Evolutionary conservation across 2,113 vertebrate species (phyloP).

Genomic region (Phrynosoma blainvillii): DNA sequence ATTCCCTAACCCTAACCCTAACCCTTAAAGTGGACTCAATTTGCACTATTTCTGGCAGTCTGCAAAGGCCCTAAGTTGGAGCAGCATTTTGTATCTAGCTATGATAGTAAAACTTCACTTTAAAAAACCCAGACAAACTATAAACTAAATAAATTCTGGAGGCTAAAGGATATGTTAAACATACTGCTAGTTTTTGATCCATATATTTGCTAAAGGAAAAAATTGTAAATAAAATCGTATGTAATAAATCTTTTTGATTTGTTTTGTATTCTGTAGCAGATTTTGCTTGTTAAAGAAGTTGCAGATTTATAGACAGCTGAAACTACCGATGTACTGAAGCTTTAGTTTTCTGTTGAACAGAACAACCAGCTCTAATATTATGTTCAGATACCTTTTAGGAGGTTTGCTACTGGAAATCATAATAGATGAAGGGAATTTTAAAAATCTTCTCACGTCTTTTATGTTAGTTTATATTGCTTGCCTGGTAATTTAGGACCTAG

Average conservation of each 20-base stretch:
- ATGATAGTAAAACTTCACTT: too few species aligned
- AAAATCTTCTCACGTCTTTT: too few species aligned
- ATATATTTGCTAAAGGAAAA: constrained; percentile 30
- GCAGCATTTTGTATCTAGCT: not conserved
- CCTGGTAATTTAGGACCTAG: too few species aligned
- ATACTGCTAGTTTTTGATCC: not conserved
- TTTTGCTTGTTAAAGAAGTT: not conserved
- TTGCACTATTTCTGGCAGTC: too few species aligned
- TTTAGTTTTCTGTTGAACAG: too few species aligned
- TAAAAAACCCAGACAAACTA: not conserved
- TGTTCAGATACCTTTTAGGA: too few species aligned
- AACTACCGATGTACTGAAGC: not conserved
- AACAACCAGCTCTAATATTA: too few species aligned
- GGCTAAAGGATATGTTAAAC: not conserved
- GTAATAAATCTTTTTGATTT: constrained; percentile 14
- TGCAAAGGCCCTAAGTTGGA: too few species aligned
- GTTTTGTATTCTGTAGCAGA: not conserved
- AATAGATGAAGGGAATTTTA: too few species aligned
- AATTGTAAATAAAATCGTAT: constrained; percentile 35
- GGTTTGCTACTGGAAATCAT: not conserved
- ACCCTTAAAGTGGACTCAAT: too few species aligned
- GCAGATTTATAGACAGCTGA: not conserved
- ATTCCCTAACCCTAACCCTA: too few species aligned
- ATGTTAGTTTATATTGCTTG: too few species aligned
- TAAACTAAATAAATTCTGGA: constrained; percentile 8